phyloP scores from a whole-genome alignment of 2,113 vertebrate genomes.

The Drymodes brunneopygia region DNA sequence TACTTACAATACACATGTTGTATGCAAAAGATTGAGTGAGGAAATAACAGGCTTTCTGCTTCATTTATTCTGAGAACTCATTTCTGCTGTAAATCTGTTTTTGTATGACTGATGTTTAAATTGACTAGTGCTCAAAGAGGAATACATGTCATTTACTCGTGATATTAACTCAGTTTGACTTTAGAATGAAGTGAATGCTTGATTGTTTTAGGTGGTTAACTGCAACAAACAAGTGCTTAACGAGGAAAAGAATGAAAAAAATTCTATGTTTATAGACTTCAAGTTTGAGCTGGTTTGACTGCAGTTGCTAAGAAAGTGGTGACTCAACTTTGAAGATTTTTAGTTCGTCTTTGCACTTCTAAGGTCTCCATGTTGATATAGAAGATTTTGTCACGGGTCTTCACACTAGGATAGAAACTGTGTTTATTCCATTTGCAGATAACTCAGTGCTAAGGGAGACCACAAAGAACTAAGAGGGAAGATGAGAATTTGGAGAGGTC shows the following conservation, averaged over 20 bases:
- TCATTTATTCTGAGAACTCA: background rate
- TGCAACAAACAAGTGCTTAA: background rate
- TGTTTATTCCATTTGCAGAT: background rate
- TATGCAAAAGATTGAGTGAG: background rate
- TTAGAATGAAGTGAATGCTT: background rate
- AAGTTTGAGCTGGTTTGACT: background rate
- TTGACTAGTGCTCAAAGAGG: background rate
- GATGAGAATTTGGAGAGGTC: background rate
- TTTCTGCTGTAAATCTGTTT: background rate
- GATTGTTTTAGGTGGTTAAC: background rate
- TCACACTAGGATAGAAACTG: background rate
- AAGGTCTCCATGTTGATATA: background rate
- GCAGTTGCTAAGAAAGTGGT: background rate
- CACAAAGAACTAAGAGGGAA: background rate
- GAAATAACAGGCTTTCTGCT: background rate
- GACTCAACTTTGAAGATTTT: background rate
- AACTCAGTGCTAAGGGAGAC: background rate
- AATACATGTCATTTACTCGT: background rate
- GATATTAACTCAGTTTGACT: background rate
- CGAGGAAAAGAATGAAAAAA: background rate
- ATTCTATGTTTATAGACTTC: background rate
- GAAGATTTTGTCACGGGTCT: background rate
- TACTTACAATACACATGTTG: background rate
- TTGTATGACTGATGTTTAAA: slow-evolving; percentile 7
- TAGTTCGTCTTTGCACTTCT: background rate